These are phyloP conservation scores for Hyles lineata DNA, from an alignment of 2,888 invertebrate species.

Conservation along the genomic window DNA sequence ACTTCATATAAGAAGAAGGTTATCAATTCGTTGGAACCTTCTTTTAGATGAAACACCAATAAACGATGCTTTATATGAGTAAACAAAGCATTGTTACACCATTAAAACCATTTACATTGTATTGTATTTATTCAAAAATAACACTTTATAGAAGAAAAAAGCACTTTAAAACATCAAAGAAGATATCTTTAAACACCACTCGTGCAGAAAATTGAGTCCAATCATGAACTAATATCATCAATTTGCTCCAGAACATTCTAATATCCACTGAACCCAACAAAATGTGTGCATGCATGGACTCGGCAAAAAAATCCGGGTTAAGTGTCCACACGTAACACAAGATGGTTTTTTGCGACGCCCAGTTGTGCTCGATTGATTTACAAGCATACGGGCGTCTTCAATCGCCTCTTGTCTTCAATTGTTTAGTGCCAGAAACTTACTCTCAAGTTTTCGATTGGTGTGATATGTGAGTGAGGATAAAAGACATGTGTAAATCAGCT, in stretches of 20 bases:
- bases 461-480: not conserved
- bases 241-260: not conserved
- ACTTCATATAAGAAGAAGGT: too few relatives aligned
- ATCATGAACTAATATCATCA: not conserved
- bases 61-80: too few relatives aligned
- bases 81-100: too few relatives aligned
- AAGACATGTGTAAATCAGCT: too few relatives aligned
- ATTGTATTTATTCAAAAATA: too few relatives aligned
- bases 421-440: not conserved
- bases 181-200: not conserved
- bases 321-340: conserved; percentile 70
- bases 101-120: too few relatives aligned
- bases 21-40: too few relatives aligned
- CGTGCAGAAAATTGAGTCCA: too few relatives aligned
- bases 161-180: too few relatives aligned
- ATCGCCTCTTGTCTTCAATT: conserved; percentile 3
- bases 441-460: not conserved
- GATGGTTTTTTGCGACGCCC: conserved; percentile 47
- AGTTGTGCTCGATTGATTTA: conserved; percentile 26
- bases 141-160: too few relatives aligned
- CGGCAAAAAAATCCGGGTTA: conserved; percentile 68
- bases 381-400: conserved; percentile 13
- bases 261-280: conserved; percentile 13
- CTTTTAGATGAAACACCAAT: too few relatives aligned
- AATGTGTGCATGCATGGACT: conserved; percentile 36